These are phyloP conservation scores for Megalurothrips usitatus DNA, from an alignment of 2,888 invertebrate genomes.

Conservation along the genomic window DNA sequence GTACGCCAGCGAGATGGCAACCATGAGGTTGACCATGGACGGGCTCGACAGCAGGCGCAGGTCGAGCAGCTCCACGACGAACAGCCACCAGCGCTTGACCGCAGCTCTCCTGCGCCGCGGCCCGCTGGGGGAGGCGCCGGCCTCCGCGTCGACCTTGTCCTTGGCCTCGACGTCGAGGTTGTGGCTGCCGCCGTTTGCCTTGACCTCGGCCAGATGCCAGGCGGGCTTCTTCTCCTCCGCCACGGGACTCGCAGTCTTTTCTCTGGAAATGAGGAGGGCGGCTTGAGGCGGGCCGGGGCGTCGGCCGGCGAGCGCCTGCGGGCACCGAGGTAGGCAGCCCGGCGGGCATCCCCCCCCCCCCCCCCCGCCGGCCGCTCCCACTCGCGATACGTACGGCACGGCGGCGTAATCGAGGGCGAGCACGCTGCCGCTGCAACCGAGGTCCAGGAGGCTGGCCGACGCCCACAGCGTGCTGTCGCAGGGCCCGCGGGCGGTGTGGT, in stretches of 20 bases:
- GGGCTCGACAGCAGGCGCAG: not conserved
- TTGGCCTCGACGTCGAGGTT: not conserved
- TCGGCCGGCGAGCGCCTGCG: too few relatives aligned
- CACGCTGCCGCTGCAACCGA: not conserved
- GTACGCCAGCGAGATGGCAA: conserved; percentile 47
- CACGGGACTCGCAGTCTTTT: not conserved
- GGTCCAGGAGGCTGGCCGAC: not conserved
- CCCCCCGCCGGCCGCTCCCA: not conserved
- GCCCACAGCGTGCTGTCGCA: not conserved
- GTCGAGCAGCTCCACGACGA: not conserved
- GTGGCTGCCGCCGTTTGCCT: too few relatives aligned
- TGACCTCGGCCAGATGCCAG: too few relatives aligned
- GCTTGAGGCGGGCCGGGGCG: not conserved
- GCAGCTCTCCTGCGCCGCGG: too few relatives aligned
- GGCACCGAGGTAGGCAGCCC: not conserved
- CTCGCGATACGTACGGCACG: not conserved
- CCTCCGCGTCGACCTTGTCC: not conserved
- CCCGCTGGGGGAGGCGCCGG: not conserved
- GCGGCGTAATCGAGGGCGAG: not conserved
- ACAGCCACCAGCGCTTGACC: not conserved
- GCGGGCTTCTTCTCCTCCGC: not conserved
- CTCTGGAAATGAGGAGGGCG: not conserved
- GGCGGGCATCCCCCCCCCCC: not conserved
- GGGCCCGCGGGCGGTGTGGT: not conserved
- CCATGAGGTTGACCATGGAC: not conserved